These are phyloP conservation scores for Athalia cordata DNA, from an alignment of 2,888 invertebrate species.

Conservation along the genomic window DNA sequence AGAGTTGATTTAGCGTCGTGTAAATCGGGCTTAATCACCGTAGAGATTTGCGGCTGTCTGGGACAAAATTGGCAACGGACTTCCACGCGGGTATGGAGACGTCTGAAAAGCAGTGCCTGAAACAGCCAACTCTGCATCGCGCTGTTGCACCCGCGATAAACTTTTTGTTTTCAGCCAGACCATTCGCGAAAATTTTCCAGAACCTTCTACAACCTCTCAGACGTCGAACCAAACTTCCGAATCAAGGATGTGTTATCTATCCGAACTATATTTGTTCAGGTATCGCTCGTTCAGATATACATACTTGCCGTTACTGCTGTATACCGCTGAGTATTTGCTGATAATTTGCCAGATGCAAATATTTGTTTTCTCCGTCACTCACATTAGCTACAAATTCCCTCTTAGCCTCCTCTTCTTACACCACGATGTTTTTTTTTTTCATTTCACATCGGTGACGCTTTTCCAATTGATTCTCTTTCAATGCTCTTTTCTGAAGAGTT, in stretches of 20 bases:
- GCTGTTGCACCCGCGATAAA: constrained; percentile 52
- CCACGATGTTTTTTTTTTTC: not conserved
- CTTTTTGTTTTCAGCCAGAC: constrained; percentile 47
- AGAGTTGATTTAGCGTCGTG: constrained; percentile 62
- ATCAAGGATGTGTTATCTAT: constrained; percentile 27
- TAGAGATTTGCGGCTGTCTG: constrained; percentile 61
- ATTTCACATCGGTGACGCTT: not conserved
- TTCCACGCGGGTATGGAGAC: constrained; percentile 17
- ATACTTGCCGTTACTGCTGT: too few species aligned
- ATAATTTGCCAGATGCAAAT: constrained; percentile 27
- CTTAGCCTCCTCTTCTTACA: not conserved
- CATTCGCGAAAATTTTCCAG: constrained; percentile 4
- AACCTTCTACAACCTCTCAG: constrained; percentile 6
- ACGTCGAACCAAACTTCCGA: constrained; percentile 23
- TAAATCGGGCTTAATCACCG: constrained; percentile 63
- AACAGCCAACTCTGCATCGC: constrained; percentile 51
- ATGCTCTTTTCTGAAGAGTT: constrained; percentile 5
- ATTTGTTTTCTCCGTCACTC: constrained; percentile 16
- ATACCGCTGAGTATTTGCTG: constrained; percentile 17
- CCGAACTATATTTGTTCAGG: constrained; percentile 24
- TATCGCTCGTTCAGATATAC: not conserved
- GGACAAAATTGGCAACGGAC: constrained; percentile 57
- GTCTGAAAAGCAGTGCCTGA: constrained; percentile 30
- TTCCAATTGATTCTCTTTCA: constrained; percentile 9
- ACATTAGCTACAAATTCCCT: not conserved